These are phyloP conservation scores for Cerceris ruficornis DNA, from an alignment of 2,888 invertebrate genomes.

Conservation along the genomic window DNA sequence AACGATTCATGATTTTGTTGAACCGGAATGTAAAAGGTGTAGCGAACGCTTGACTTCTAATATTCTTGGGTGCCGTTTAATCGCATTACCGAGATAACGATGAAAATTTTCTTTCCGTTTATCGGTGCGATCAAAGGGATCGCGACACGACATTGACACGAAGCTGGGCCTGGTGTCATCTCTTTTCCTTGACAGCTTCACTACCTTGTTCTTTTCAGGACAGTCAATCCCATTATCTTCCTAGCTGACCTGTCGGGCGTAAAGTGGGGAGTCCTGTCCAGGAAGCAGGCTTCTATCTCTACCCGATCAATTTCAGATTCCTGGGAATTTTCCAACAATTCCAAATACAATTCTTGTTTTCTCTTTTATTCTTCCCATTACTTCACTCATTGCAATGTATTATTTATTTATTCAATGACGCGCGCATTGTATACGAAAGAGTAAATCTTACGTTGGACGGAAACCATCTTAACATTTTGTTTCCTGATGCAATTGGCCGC, in stretches of 20 bases:
- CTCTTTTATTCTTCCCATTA: background rate
- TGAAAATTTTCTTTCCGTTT: conserved; percentile 42
- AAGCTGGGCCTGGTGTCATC: conserved; percentile 67
- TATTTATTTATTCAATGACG: too few species aligned
- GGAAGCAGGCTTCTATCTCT: conserved; percentile 72
- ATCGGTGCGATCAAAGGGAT: conserved; percentile 63
- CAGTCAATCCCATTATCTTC: conserved; percentile 69
- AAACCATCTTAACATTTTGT: too few species aligned
- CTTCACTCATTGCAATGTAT: too few species aligned
- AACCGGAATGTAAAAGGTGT: background rate
- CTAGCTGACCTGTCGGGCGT: conserved; percentile 62
- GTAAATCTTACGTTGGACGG: too few species aligned
- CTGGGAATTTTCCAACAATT: conserved; percentile 33
- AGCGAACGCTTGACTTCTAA: conserved; percentile 6
- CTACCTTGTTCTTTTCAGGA: conserved; percentile 64
- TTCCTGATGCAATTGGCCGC: too few species aligned
- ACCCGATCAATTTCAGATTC: conserved; percentile 69
- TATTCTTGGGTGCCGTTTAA: conserved; percentile 16
- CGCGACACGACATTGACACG: conserved; percentile 55
- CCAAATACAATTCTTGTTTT: background rate
- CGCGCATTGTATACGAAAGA: too few species aligned
- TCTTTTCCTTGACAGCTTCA: conserved; percentile 77
- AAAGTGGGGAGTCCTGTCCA: conserved; percentile 74
- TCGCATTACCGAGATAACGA: conserved; percentile 44
- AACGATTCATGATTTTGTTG: background rate